These are phyloP conservation scores for Regulus satrapa DNA, from an alignment of 2,113 vertebrate genomes.

Conservation along the genomic window DNA sequence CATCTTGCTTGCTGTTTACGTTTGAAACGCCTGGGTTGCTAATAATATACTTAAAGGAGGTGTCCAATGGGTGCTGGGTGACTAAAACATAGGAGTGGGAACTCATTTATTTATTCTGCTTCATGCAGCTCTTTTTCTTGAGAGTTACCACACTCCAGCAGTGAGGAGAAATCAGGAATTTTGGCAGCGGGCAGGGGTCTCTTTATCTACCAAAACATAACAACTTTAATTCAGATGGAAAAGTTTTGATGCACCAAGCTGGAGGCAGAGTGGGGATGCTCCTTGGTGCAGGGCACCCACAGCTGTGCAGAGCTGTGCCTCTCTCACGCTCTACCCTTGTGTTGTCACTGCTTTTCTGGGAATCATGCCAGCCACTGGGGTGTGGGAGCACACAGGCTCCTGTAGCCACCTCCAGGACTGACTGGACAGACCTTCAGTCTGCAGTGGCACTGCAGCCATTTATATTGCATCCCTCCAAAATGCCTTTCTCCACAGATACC, in stretches of 20 bases:
- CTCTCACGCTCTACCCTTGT: neutral
- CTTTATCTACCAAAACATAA: neutral
- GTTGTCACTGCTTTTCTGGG: neutral
- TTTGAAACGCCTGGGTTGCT: neutral
- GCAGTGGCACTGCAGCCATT: neutral
- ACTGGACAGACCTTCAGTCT: neutral
- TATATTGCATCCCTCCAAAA: neutral
- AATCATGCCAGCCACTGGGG: fast-evolving
- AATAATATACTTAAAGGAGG: neutral
- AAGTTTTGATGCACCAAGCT: fast-evolving
- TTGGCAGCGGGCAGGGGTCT: neutral
- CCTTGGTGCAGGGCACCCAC: fast-evolving
- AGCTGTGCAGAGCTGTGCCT: fast-evolving
- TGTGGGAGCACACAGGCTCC: neutral
- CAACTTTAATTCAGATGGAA: neutral
- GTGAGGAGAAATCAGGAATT: neutral
- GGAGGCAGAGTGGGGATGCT: neutral
- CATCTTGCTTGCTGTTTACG: neutral
- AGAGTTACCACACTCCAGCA: neutral
- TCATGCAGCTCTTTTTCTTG: neutral
- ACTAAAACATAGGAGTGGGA: neutral
- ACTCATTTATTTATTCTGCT: neutral
- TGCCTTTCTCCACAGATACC: neutral
- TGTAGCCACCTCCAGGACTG: neutral
- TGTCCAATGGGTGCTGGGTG: neutral